A percentile compares a stretch with the other conserved stretches of the same genome.
Conservation (phyloP, 2,113 vertebrate species). For the Zosterops japonicus region DNA sequence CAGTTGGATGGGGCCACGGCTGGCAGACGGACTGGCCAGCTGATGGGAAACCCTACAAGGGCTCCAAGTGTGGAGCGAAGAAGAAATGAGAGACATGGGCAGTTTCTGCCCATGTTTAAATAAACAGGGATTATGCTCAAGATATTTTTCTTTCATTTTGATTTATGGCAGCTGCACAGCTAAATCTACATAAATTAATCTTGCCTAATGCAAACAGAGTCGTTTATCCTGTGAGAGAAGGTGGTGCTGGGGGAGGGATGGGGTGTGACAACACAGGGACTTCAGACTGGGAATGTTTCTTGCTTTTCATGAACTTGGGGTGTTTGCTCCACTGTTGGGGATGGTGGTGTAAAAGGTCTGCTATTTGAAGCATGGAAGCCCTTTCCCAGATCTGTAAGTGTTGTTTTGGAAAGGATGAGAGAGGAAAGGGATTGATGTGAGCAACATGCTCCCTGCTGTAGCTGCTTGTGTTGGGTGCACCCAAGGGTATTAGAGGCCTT, state of each 20-base stretch:
- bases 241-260: background rate
- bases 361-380: fast-evolving
- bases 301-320: background rate
- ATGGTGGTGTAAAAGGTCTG: background rate
- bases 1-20: fast-evolving
- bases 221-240: background rate
- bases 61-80: background rate
- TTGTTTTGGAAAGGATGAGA: background rate
- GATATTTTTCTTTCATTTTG: constrained; percentile 58
- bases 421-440: background rate
- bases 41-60: background rate
- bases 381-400: background rate
- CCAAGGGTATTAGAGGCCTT: background rate
- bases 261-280: fast-evolving
- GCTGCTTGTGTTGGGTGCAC: background rate
- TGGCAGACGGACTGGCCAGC: background rate
- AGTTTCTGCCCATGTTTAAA: background rate
- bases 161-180: background rate
- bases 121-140: constrained; percentile 34
- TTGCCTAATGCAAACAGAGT: background rate
- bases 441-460: fast-evolving
- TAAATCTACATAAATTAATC: constrained; percentile 38
- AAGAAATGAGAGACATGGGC: background rate
- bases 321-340: background rate
- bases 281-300: background rate